Percentiles rank a stretch among this genome's conserved stretches.
Conservation (phyloP, 2,113 vertebrate genomes). For the Rhinolophus ferrumequinum region DNA sequence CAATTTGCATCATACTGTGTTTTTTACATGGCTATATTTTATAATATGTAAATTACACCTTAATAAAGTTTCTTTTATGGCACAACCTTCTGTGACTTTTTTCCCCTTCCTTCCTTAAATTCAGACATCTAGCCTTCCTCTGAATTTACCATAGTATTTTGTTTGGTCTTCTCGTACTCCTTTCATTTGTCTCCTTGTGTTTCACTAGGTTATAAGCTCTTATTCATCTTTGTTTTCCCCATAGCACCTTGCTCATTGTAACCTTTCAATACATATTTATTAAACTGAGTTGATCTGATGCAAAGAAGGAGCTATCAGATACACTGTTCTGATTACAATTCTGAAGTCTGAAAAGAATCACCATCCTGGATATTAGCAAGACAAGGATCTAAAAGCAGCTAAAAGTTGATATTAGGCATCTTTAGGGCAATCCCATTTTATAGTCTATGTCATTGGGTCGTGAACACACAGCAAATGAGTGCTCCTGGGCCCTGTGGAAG, state of each 20-base stretch:
- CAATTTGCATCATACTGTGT: not conserved
- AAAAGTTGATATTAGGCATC: not conserved
- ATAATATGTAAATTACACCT: conserved; percentile 5
- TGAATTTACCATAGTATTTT: conserved; percentile 27
- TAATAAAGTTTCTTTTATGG: not conserved
- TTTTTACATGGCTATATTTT: conserved; percentile 33
- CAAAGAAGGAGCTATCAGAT: not conserved
- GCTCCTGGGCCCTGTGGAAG: not conserved
- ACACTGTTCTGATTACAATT: not conserved
- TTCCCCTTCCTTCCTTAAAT: not conserved
- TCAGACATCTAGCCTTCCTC: not conserved
- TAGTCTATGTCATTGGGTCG: not conserved
- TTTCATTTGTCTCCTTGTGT: not conserved
- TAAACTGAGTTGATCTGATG: not conserved
- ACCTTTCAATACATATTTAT: not conserved
- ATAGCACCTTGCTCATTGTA: not conserved
- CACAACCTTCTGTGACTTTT: not conserved
- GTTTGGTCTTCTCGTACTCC: not conserved
- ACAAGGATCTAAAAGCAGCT: not conserved
- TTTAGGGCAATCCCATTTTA: not conserved
- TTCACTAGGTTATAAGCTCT: not conserved
- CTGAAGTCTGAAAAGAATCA: conserved; percentile 13
- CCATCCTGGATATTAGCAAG: not conserved
- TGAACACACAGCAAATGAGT: not conserved
- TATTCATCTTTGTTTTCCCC: not conserved